These are phyloP conservation scores for Monarcha castaneiventris DNA, from an alignment of 2,113 vertebrate genomes.

Conservation along the genomic window DNA sequence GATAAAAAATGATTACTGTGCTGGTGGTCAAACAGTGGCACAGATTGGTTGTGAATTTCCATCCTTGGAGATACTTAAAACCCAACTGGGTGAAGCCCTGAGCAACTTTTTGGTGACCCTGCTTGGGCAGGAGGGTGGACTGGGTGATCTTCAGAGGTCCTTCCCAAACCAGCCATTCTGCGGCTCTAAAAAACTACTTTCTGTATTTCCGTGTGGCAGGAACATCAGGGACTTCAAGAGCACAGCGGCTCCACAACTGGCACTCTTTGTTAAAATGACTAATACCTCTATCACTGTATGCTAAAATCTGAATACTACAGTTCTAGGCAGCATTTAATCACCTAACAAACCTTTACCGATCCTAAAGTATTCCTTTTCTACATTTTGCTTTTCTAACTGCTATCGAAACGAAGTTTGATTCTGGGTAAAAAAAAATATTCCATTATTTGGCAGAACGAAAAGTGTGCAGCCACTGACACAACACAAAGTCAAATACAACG, in stretches of 20 bases:
- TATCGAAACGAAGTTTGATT: neutral
- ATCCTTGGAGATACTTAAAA: neutral
- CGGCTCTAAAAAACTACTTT: neutral
- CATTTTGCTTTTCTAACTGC: neutral
- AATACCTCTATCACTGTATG: accelerated
- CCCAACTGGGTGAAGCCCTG: accelerated
- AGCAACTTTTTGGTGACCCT: neutral
- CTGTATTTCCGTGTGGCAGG: neutral
- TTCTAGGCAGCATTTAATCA: neutral
- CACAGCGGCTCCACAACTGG: neutral
- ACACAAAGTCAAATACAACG: neutral
- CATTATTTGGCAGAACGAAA: neutral
- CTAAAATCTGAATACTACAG: neutral
- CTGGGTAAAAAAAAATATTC: neutral
- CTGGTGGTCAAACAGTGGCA: neutral
- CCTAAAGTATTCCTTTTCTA: neutral
- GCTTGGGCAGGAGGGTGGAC: neutral
- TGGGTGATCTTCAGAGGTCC: accelerated
- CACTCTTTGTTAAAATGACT: neutral
- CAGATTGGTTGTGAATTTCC: neutral
- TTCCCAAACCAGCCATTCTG: neutral
- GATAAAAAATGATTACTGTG: neutral
- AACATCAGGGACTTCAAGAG: neutral
- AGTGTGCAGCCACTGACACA: accelerated
- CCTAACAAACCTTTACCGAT: neutral